A percentile compares a stretch with the other conserved stretches of the same genome.
These are phyloP conservation scores for Araneus ventricosus DNA, from an alignment of 1,140 invertebrate genomes.

Conservation along the genomic window DNA sequence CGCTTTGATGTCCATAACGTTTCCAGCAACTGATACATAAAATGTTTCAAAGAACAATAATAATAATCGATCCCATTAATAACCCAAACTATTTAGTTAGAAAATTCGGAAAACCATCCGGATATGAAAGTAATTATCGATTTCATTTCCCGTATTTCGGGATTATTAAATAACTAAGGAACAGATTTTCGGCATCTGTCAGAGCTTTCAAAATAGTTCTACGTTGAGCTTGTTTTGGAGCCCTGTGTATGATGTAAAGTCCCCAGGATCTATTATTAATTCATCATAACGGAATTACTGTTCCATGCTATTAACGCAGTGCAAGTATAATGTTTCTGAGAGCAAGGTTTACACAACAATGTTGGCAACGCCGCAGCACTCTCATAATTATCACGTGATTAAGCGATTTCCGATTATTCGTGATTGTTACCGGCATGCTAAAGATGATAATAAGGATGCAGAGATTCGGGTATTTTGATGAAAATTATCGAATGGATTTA, in stretches of 20 bases:
- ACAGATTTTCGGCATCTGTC: background rate
- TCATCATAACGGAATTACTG: background rate
- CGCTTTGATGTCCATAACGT: no score
- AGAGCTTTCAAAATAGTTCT: background rate
- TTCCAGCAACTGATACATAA: no score
- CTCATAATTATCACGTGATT: conserved; percentile 45
- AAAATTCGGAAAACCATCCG: no score
- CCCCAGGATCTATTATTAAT: background rate
- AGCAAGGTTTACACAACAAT: background rate
- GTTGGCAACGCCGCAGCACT: background rate
- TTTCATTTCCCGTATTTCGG: background rate
- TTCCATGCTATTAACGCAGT: background rate
- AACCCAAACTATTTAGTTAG: no score
- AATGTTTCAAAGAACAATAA: no score
- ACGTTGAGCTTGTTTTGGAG: background rate
- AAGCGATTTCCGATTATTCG: conserved; percentile 39
- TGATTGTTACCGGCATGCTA: background rate
- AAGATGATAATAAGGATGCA: background rate
- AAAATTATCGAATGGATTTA: background rate
- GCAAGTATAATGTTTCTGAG: background rate
- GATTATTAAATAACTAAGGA: background rate
- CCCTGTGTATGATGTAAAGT: background rate
- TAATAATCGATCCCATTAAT: no score
- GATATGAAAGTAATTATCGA: background rate
- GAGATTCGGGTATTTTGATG: background rate